phyloP scores from a whole-genome alignment of 2,113 vertebrate genomes.

The Triplophysa rosa region DNA sequence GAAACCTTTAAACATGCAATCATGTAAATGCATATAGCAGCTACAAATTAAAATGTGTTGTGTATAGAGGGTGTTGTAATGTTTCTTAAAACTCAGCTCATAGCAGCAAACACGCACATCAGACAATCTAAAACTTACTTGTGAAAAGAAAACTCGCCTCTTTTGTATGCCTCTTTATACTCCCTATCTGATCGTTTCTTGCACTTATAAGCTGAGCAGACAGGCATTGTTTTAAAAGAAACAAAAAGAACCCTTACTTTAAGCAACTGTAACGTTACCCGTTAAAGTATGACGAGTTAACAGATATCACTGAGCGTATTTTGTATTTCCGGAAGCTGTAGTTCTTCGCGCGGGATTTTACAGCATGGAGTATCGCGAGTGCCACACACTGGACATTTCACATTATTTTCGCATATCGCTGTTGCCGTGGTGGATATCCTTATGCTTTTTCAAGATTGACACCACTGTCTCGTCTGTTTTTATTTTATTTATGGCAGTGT shows the following conservation, averaged over 20 bases:
- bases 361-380: neutral
- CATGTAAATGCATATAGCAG: neutral
- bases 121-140: constrained; percentile 15
- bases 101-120: neutral
- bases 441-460: too few species aligned
- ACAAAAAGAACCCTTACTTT: neutral
- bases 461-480: too few species aligned
- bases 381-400: neutral
- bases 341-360: neutral
- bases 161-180: constrained; percentile 31
- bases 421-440: too few species aligned
- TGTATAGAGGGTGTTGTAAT: too few species aligned
- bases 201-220: constrained; percentile 43
- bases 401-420: neutral
- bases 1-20: constrained; percentile 8
- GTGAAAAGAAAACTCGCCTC: constrained; percentile 43
- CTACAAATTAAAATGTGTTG: too few species aligned
- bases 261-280: neutral
- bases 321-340: neutral
- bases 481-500: too few species aligned
- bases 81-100: neutral
- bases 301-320: neutral
- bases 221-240: constrained; percentile 25
- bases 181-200: constrained; percentile 40
- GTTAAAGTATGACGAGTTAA: neutral